Base-by-base conservation (phyloP, 2,797 vertebrate species). In the Phoxinus dragarum region DNA sequence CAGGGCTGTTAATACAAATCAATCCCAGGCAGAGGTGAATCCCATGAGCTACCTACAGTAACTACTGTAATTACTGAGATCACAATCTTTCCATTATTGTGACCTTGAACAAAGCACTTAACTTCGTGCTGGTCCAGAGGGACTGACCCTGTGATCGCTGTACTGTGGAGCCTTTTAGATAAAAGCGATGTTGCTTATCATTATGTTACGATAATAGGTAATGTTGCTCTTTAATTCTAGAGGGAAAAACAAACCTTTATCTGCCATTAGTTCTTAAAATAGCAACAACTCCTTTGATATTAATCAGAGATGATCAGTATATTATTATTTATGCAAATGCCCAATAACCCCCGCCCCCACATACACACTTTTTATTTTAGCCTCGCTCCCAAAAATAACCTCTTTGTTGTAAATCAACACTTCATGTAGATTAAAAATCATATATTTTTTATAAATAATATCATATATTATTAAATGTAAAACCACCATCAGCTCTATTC, bases 61-160 rank as follows among this genome's bases (percentile, higher is more conserved):
- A 67, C 61, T 69, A 78, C 74, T 68, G 34, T 83, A 69, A 78
- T 77, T 78, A 84, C 44, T 78, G 10, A 38, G 36, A 84, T 84
- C 36, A 78, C 49, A 71, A 84, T 78, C 34, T 49, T 78, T 40
- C 36, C 74, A 59, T 36, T 56, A 54, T 69, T 78, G 72, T 83
- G 81, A 74, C 59, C 44, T 83, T 83, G 71, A 66, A 47, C 40
- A 66, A 66, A 49, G 42, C 72, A 17, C 42, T 66, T 36, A 66
- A 59, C 68, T 31, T 72, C 17, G 3, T 72, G 38, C 31, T 44
- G 17, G 80, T 71, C 36, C 68, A 21, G 52, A 72, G 80, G 52
- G 52, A 82, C 19, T 83, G 59, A 75, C 71, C 79, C 72, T 49
- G 72, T 66, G 31, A 82, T 61, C 38, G 54, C 52, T 73, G 23